Conservation (phyloP, 2,113 vertebrate genomes). For the Sapajus apella region DNA sequence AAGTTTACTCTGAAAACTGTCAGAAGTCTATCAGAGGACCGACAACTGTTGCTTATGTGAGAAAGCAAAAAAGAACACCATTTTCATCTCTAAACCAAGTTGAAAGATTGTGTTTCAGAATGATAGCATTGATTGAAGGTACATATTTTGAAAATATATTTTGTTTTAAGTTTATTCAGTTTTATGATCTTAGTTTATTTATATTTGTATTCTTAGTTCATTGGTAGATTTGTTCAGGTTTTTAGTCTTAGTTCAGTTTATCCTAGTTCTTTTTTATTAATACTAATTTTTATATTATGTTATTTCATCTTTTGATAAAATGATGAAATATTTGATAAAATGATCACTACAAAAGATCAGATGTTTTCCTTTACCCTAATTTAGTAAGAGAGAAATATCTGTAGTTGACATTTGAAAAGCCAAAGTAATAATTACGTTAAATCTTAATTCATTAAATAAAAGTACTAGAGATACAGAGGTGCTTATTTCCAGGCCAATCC, state of each 20-base stretch:
- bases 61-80: not conserved
- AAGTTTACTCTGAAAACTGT: not conserved
- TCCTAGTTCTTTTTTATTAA: not conserved
- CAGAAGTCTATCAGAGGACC: not conserved
- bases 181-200: not conserved
- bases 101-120: not conserved
- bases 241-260: not conserved
- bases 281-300: not conserved
- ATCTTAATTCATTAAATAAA: not conserved
- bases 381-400: not conserved
- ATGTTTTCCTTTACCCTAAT: not conserved
- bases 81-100: not conserved
- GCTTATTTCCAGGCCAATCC: not conserved
- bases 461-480: not conserved
- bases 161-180: not conserved
- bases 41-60: not conserved
- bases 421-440: constrained; percentile 16
- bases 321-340: too few species aligned
- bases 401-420: not conserved
- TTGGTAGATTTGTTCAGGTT: not conserved
- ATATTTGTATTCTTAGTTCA: not conserved
- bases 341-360: not conserved
- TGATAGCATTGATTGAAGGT: not conserved
- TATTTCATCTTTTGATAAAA: not conserved
- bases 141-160: not conserved